Base-by-base conservation (phyloP, 2,113 vertebrate genomes). In the Nothocercus julius region DNA sequence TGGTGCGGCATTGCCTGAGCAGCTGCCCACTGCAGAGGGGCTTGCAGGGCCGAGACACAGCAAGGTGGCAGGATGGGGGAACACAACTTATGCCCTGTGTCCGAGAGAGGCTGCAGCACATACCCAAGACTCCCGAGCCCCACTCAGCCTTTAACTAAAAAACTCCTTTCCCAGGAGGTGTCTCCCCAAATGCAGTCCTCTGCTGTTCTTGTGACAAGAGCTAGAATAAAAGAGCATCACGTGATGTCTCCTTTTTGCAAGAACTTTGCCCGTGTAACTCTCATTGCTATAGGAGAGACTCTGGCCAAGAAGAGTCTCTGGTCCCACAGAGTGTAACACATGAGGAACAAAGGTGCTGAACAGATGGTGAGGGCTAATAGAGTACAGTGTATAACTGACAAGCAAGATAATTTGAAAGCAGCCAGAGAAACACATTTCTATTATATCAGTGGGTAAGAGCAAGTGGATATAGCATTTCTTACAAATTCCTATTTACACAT, bases 401-500 rank as follows among this genome's bases (percentile, higher is more conserved):
- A 51, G 63, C 45, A 51, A 81, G 54, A 69, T 61, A 90, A 90
- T 40, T 75, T 5, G 70, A 70, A 80, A 85, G 56, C 75, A 88
- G 92, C 70, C 32, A 51, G 66, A 54, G 44, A 88, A 82, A 75
- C 21, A 36, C 14, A 32, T 61, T 88, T 85, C 61, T 82, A 75
- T 95, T 82, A 70, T 82, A 70, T 75, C 56, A 9, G 49, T 24
- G 54, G n/a, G 70, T 54, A 77, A 94, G 81, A 69, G 69, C 69
- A 87, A 87, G 51, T 20, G 58, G 42, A 90, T 70, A n/a, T 10
- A 66, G 21, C 13, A 13, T 88, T 74, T 85, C 76, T 92, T 75
- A 62, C 72, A 85, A 75, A 85, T 75, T 79, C 67, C 67, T 92
- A 79, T 90, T 90, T 92, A 85, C 49, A 88, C 61, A 73, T 70